Conservation (phyloP, 1,140 invertebrate species). For the Druon quercuslanigerum region DNA sequence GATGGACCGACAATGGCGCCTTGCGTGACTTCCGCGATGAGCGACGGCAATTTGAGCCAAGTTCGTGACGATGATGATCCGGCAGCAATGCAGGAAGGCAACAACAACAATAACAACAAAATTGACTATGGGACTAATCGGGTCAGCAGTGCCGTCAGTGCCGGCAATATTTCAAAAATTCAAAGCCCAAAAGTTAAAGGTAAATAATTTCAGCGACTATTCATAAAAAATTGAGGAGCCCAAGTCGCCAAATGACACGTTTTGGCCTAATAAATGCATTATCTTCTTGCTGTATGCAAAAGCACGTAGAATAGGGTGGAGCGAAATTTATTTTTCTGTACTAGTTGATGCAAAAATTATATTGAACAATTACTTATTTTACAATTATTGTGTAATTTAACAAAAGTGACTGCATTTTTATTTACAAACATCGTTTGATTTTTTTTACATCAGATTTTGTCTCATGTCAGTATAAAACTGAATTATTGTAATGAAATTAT, state of each 20-base stretch:
- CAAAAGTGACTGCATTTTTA: too few relatives aligned
- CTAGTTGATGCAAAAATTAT: too few relatives aligned
- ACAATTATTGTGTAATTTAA: too few relatives aligned
- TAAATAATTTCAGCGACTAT: conserved; percentile 51
- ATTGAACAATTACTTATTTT: too few relatives aligned
- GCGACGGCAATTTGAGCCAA: conserved; percentile 68
- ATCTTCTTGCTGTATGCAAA: too few relatives aligned
- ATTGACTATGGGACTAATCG: conserved; percentile 60
- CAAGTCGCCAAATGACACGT: conserved; percentile 44
- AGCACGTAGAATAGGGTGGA: too few relatives aligned
- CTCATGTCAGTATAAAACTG: too few relatives aligned
- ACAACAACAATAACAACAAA: conserved; percentile 53
- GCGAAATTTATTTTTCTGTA: too few relatives aligned
- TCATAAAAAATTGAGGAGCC: conserved; percentile 49
- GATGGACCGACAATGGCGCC: conserved; percentile 61
- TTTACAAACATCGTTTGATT: too few relatives aligned
- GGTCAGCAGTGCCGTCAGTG: conserved; percentile 63
- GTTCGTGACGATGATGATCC: conserved; percentile 57
- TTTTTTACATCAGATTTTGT: too few relatives aligned
- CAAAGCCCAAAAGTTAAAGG: conserved; percentile 61
- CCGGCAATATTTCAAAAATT: conserved; percentile 67
- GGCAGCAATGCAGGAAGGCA: conserved; percentile 50
- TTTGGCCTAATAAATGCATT: background rate
- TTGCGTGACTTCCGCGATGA: conserved; percentile 68
- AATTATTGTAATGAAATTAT: too few relatives aligned